These are phyloP conservation scores for Pteronura brasiliensis DNA, from an alignment of 2,113 vertebrate genomes.

Conservation along the genomic window DNA sequence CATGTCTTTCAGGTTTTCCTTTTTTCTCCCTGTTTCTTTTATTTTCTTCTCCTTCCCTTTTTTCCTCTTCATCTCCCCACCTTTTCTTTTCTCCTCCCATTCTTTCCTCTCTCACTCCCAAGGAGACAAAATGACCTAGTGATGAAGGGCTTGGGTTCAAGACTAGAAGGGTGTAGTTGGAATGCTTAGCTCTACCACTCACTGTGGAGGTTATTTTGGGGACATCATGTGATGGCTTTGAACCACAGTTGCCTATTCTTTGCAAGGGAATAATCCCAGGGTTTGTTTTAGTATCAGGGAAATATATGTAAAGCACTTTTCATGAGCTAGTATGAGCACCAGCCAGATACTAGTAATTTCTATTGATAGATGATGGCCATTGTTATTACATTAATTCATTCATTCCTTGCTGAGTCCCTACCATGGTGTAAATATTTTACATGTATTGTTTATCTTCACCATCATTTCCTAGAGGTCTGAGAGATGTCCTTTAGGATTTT, in stretches of 20 bases:
- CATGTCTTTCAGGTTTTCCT: background rate
- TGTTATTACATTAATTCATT: background rate
- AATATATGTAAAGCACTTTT: background rate
- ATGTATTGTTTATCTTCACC: background rate
- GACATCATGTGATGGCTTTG: background rate
- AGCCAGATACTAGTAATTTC: background rate
- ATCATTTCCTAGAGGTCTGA: background rate
- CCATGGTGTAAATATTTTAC: background rate
- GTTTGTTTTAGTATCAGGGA: background rate
- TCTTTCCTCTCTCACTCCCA: background rate
- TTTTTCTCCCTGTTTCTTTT: background rate
- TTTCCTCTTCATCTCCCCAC: rapidly evolving
- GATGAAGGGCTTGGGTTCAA: background rate
- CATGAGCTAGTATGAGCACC: background rate
- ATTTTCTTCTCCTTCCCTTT: background rate
- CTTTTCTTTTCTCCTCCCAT: background rate
- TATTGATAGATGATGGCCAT: background rate
- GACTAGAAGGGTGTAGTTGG: background rate
- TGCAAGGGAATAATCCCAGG: background rate
- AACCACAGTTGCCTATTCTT: background rate
- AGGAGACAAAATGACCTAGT: background rate
- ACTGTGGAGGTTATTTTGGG: background rate
- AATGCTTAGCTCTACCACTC: background rate
- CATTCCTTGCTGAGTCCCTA: background rate
- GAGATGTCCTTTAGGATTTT: background rate